A percentile compares a stretch with the other conserved stretches of the same genome.
These are phyloP conservation scores for Tetramorium parvispinum DNA, from an alignment of 1,140 invertebrate species.

Conservation along the genomic window DNA sequence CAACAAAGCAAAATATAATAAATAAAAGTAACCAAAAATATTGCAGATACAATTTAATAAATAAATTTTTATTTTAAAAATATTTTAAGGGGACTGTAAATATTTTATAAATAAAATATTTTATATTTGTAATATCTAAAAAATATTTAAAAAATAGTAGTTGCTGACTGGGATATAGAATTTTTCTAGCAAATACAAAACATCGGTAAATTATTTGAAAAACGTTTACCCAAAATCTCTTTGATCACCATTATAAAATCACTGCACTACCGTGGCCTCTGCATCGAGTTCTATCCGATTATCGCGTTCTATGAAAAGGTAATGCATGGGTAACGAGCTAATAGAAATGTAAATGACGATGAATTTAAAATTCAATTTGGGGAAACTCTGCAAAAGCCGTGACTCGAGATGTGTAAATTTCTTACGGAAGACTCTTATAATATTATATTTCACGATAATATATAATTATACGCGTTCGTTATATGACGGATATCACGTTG, in stretches of 20 bases:
- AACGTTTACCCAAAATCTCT: slow-evolving; percentile 5
- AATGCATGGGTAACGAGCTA: slow-evolving; percentile 60
- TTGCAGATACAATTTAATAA: background rate
- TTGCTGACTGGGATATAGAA: too few relatives aligned
- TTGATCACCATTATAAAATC: slow-evolving; percentile 10
- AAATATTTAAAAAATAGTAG: too few relatives aligned
- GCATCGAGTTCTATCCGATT: slow-evolving; percentile 11
- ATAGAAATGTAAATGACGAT: slow-evolving; percentile 66
- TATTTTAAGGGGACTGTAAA: background rate
- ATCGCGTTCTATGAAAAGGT: slow-evolving; percentile 57
- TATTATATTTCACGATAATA: slow-evolving; percentile 26
- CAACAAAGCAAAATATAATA: background rate
- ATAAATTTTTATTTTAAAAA: background rate
- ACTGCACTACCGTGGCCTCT: background rate
- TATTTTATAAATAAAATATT: too few relatives aligned
- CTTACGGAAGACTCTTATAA: background rate
- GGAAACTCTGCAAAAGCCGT: slow-evolving; percentile 6
- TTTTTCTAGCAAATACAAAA: background rate
- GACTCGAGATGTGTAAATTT: background rate
- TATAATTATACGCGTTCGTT: background rate
- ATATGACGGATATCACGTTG: background rate
- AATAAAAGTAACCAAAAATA: background rate
- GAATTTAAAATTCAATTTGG: slow-evolving; percentile 64
- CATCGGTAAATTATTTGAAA: background rate
- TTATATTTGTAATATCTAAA: too few relatives aligned